Percentiles rank a stretch among this genome's conserved stretches.
Evolutionary conservation across 2,113 vertebrate species (phyloP).

Genomic region (Ailurus styani): DNA sequence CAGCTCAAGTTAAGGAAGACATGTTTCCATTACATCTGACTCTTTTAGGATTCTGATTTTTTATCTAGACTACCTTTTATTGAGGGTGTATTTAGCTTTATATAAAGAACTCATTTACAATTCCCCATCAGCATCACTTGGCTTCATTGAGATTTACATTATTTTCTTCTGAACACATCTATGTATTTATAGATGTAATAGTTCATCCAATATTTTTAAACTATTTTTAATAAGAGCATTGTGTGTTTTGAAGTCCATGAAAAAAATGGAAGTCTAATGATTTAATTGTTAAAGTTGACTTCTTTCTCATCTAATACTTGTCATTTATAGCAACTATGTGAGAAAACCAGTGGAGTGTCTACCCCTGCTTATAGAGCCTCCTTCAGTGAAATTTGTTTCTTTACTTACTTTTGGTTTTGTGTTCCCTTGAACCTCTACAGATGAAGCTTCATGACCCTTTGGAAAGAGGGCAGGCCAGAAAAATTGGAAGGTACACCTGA

Average conservation of each 20-base stretch:
- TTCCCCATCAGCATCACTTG: neutral
- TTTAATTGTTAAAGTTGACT: neutral
- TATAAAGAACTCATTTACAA: neutral
- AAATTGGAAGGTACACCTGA: neutral
- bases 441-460: neutral
- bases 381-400: neutral
- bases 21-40: neutral
- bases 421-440: neutral
- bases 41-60: neutral
- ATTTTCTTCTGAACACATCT: neutral
- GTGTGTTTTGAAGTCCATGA: neutral
- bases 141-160: neutral
- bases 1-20: neutral
- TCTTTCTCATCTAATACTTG: neutral
- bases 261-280: neutral
- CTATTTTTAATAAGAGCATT: neutral
- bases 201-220: neutral
- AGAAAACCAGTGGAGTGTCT: neutral
- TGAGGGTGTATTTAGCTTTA: neutral
- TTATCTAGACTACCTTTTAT: neutral
- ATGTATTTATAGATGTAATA: neutral
- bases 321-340: neutral
- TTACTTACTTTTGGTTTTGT: neutral
- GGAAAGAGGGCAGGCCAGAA: neutral
- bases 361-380: accelerated